phyloP scores from a whole-genome alignment of 30 jellyfish, hydroid and myxozoan species.

The Nemopilema nomurai region DNA sequence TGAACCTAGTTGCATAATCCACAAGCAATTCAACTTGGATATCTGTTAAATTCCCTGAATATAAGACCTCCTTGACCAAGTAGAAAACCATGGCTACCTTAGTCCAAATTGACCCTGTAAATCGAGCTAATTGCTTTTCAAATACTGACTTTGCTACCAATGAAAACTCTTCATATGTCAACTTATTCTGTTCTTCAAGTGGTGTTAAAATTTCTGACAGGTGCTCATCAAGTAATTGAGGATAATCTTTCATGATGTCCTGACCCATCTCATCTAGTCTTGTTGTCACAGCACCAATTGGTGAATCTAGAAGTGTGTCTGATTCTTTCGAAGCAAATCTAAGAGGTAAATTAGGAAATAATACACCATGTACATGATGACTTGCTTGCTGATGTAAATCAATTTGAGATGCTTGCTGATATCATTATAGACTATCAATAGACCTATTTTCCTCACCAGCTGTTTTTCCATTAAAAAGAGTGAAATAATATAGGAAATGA shows the following conservation, averaged over 20 bases:
- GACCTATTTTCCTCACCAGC: no score
- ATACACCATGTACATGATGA: background rate
- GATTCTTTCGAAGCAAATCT: slow-evolving; percentile 21
- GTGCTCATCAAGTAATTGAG: slow-evolving; percentile 74
- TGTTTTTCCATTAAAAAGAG: no score
- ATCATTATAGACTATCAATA: no score
- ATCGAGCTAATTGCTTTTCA: slow-evolving; percentile 70
- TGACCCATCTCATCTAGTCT: slow-evolving; percentile 77
- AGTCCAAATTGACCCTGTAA: slow-evolving; percentile 82
- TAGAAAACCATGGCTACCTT: slow-evolving; percentile 80
- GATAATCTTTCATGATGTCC: slow-evolving; percentile 85
- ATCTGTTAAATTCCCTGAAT: slow-evolving; percentile 76
- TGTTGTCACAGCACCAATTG: slow-evolving; percentile 69
- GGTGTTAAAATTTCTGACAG: slow-evolving; percentile 74
- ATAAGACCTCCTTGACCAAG: slow-evolving; percentile 80
- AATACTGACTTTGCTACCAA: slow-evolving; percentile 76
- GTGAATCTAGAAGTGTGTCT: slow-evolving; percentile 37
- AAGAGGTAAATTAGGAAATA: no score
- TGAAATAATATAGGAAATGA: no score
- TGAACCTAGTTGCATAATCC: slow-evolving; percentile 82
- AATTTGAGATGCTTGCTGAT: no score
- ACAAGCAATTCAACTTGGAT: slow-evolving; percentile 85
- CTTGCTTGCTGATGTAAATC: background rate
- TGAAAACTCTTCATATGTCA: slow-evolving; percentile 80
- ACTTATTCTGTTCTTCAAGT: slow-evolving; percentile 47